These are phyloP conservation scores for Halictus rubicundus DNA, from an alignment of 1,140 invertebrate genomes.

Conservation along the genomic window DNA sequence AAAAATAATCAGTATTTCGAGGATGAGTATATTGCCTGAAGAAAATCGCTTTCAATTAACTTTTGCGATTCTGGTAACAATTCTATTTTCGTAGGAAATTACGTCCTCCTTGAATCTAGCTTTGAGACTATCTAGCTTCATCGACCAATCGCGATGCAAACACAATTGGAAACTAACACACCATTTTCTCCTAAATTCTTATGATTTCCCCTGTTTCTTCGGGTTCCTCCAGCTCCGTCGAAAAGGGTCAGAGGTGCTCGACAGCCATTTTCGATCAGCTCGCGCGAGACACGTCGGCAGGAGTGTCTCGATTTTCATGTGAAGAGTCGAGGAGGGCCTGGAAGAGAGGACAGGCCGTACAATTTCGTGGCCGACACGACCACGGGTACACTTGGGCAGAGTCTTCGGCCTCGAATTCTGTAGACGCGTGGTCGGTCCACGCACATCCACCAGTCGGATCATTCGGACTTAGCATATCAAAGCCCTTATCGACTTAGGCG, in stretches of 20 bases:
- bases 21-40: neutral
- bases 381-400: neutral
- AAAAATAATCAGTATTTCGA: neutral
- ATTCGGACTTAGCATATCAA: conserved; percentile 77
- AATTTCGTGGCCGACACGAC: conserved; percentile 18
- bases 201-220: too few species aligned
- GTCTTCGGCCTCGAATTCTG: conserved; percentile 66
- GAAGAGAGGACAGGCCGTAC: neutral
- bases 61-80: neutral
- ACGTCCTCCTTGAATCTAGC: too few species aligned
- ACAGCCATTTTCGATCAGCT: conserved; percentile 56
- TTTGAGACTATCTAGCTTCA: too few species aligned
- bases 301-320: conserved; percentile 46
- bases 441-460: conserved; percentile 70
- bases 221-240: too few species aligned
- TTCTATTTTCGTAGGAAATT: too few species aligned
- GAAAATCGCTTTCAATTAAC: conserved; percentile 29
- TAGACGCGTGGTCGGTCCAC: conserved; percentile 65
- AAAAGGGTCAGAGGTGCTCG: neutral
- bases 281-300: neutral
- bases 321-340: neutral
- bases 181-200: too few species aligned
- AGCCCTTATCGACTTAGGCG: conserved; percentile 70
- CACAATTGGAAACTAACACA: too few species aligned
- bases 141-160: too few species aligned